Evolutionary conservation across 2,113 vertebrate species (phyloP).

Genomic region (Dissostichus mawsoni): DNA sequence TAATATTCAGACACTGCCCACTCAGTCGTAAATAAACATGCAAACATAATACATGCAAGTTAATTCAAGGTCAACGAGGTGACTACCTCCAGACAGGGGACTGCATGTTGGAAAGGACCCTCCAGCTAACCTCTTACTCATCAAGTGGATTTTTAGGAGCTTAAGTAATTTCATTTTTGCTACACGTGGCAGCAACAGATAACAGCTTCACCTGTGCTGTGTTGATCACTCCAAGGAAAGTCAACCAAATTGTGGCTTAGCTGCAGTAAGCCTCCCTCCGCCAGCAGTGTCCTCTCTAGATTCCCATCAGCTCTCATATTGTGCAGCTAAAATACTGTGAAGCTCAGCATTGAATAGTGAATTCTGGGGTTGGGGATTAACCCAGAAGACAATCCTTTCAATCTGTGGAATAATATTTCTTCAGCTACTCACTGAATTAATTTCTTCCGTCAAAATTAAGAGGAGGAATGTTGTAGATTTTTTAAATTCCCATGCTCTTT

Average conservation of each 20-base stretch:
- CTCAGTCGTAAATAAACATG: slow-evolving; percentile 36
- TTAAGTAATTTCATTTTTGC: slow-evolving; percentile 68
- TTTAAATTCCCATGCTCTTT: background rate
- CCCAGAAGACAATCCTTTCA: slow-evolving; percentile 22
- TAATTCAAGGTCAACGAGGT: slow-evolving; percentile 38
- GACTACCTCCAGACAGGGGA: slow-evolving; percentile 1
- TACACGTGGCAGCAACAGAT: slow-evolving; percentile 68
- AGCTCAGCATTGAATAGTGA: slow-evolving; percentile 52
- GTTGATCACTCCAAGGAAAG: slow-evolving; percentile 70
- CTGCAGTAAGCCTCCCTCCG: slow-evolving; percentile 67
- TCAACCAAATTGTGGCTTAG: slow-evolving; percentile 69
- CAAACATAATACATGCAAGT: slow-evolving; percentile 9
- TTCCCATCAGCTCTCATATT: slow-evolving; percentile 61
- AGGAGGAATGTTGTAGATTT: no score
- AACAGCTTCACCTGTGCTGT: slow-evolving; percentile 62
- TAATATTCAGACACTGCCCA: slow-evolving; percentile 49
- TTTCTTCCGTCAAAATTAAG: slow-evolving; percentile 11
- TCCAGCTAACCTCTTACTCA: slow-evolving; percentile 57
- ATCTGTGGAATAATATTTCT: background rate
- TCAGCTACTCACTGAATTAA: background rate
- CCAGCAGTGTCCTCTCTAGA: slow-evolving; percentile 58
- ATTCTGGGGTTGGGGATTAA: no score
- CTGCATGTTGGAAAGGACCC: slow-evolving; percentile 40
- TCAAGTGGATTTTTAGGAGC: slow-evolving; percentile 64
- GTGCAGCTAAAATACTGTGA: slow-evolving; percentile 48